Evolutionary conservation across 1,140 invertebrate genomes (phyloP).

Genomic region (Meloidogyne exigua): DNA sequence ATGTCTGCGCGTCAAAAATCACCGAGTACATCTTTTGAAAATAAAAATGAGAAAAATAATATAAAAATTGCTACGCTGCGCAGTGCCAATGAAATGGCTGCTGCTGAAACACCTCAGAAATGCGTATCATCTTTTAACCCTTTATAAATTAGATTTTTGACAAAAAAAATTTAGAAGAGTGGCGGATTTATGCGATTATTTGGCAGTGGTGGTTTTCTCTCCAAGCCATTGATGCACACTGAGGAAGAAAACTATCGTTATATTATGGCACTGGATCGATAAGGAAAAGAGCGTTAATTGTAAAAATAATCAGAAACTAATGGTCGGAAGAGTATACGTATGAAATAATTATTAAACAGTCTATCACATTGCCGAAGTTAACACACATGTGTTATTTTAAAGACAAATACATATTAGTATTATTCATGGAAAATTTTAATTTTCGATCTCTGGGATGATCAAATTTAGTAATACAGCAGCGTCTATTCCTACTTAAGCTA

Average conservation of each 20-base stretch:
- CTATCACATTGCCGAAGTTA: not conserved
- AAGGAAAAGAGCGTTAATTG: not conserved
- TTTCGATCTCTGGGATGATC: too few relatives aligned
- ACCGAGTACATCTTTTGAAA: not conserved
- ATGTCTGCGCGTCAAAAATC: constrained; percentile 19
- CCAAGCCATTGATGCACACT: constrained; percentile 36
- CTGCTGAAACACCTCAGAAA: constrained; percentile 23
- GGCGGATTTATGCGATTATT: constrained; percentile 39
- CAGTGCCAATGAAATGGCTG: not conserved
- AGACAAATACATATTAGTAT: not conserved
- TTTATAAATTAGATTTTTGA: not conserved
- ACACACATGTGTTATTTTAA: not conserved
- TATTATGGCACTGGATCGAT: constrained; percentile 46
- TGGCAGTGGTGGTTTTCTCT: constrained; percentile 37
- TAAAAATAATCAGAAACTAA: not conserved
- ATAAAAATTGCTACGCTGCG: not conserved
- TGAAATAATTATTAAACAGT: not conserved
- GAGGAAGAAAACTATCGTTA: constrained; percentile 48
- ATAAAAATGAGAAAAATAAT: not conserved
- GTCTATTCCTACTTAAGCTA: too few relatives aligned
- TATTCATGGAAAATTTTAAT: too few relatives aligned
- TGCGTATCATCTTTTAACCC: constrained; percentile 3
- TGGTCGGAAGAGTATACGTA: not conserved
- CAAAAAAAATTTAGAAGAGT: not conserved
- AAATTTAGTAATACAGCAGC: too few relatives aligned